Base-by-base conservation (phyloP, 1,140 invertebrate genomes). In the Drosophila pallidifrons region DNA sequence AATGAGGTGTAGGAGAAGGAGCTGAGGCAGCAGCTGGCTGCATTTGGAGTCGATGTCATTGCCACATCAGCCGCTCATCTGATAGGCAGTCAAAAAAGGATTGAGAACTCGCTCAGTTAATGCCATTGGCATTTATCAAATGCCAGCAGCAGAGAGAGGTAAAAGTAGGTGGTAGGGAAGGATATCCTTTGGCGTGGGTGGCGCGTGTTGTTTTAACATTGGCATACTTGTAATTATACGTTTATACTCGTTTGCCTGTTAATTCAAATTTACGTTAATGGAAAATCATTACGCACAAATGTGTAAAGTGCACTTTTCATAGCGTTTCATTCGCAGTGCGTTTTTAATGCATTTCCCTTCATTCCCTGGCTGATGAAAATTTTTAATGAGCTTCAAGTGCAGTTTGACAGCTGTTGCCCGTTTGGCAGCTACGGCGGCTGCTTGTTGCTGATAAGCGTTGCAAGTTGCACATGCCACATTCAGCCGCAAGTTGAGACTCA, bases 241-340 rank as follows among this genome's bases (percentile, higher is more conserved):
- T 79, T 83, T 71, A 68, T 65, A 58, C 58, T 47, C 13, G 41
- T 43, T 76, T 47, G 65, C 66, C 75, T 76, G 87, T 88, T 91
- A 91, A 91, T 91, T 91, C 82, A 91, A 91, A 91, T 91, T 91
- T 91, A 88, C 87, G 82, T 91, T 91, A 91, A 91, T 91, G 87
- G 88, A 91, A 91, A 91, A 91, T 91, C 87, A 91, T 91, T 91
- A 87, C 81, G 85, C 85, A 85, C 85, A 88, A 88, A 88, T 88
- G 85, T 89, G 85, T 70, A 88, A 85, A 88, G 85, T 85, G 85
- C 85, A 89, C 85, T 88, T 88, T 78, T 75, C 72, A 61, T 30
- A 55, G 71, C 57, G 43, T 68, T 68, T 74, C 54, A 47, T 65
- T 46, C 65, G 77, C 67, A 72, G 75, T 25, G 20, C 75, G 35